Evolutionary conservation across 2,888 invertebrate genomes (phyloP), one percentile per base, ranked within the genome.

Genomic region (Cosmorhoe ocellata): DNA sequence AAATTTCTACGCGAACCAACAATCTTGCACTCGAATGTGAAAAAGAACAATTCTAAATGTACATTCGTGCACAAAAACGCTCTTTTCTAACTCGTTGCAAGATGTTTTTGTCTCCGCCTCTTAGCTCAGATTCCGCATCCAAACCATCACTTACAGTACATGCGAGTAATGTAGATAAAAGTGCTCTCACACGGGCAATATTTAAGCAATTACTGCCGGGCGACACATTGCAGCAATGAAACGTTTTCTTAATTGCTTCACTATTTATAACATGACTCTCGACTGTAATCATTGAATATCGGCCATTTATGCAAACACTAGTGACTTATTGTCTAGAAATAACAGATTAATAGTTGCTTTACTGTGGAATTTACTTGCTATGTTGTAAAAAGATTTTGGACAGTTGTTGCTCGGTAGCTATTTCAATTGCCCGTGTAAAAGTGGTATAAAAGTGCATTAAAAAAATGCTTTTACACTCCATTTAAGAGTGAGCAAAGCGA

Each of bases 381-480:
- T n/a, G n/a, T n/a, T n/a, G n/a, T n/a, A n/a, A n/a, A n/a, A n/a
- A n/a, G n/a, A n/a, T 18, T 18, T 18, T 18, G 18, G n/a, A n/a
- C n/a, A n/a, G n/a, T 18, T 24, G 24, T 7, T 24, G 24, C 24
- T 6, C 24, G 24, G 24, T 6, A 24, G 24, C 24, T 5, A 24
- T 24, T 24, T 3, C 1, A 24, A 24, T 24, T 6, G 24, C 24
- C 24, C 24, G 24, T 24, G 24, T 24, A 24, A 24, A 7, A 24
- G 7, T 6, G 6, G 5, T 7, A 5, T 24, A 4, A 24, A 24
- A 83, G 72, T 81, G 80, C 81, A 84, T 84, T 85, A 83, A 76
- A 64, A 76, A 82, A 83, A 84, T 81, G 79, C 79, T 79, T 75
- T 72, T 68, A 73, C 78, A 74, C 70, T 64, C 69, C 68, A 67